A percentile compares a stretch with the other conserved stretches of the same genome.
Evolutionary conservation across 2,113 vertebrate genomes (phyloP).

Genomic region (Leptodactylus fuscus): DNA sequence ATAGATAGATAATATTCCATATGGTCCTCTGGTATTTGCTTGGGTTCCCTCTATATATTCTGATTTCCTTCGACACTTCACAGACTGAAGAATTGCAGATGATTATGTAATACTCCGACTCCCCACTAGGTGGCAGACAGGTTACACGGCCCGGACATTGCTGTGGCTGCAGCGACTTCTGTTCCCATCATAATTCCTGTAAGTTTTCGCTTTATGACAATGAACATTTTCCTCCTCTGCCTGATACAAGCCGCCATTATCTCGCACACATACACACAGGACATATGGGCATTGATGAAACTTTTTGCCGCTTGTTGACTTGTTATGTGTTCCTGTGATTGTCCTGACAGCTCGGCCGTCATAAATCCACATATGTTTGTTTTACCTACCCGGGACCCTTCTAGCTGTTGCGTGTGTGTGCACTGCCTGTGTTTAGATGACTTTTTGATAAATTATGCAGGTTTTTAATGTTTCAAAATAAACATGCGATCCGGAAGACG

Average conservation of each 20-base stretch:
- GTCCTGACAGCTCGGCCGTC: neutral
- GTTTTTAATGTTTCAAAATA: neutral
- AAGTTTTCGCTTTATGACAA: neutral
- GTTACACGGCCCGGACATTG: too few species aligned
- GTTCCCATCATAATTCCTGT: neutral
- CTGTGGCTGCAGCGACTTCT: too few species aligned
- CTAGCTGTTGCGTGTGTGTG: neutral
- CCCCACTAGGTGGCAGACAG: slow-evolving; percentile 27
- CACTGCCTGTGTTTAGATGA: neutral
- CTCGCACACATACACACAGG: neutral
- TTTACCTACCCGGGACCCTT: neutral
- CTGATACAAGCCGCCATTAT: neutral
- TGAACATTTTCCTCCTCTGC: neutral
- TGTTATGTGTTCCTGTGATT: neutral
- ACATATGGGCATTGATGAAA: neutral
- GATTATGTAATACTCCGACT: neutral
- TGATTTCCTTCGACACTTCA: too few species aligned
- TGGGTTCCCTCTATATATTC: too few species aligned
- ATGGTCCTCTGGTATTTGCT: too few species aligned
- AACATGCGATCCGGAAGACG: neutral
- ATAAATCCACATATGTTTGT: neutral
- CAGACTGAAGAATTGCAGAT: neutral
- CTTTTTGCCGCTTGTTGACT: neutral
- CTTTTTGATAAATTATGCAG: neutral
- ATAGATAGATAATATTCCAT: too few species aligned